These are phyloP conservation scores for Lanius collurio DNA, from an alignment of 2,113 vertebrate species.

Conservation along the genomic window DNA sequence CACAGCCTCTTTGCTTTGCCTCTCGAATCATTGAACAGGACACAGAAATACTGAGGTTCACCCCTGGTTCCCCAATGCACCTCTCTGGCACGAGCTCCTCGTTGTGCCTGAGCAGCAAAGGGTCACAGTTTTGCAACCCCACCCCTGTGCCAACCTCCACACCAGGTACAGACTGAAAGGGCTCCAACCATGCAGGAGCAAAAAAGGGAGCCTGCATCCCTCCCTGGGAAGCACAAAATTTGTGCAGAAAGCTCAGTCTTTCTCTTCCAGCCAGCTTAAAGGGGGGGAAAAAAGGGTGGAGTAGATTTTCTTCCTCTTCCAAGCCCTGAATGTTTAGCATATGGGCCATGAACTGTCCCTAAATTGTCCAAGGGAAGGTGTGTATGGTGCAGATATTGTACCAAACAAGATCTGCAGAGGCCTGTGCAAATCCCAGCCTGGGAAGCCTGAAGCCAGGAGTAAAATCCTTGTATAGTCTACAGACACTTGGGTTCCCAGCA, in stretches of 20 bases:
- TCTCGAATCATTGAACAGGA: not conserved
- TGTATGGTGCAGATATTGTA: not conserved
- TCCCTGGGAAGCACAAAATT: not conserved
- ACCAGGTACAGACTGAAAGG: not conserved
- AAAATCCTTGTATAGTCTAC: not conserved
- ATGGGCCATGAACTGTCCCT: slow-evolving; percentile 27
- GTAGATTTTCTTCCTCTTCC: not conserved
- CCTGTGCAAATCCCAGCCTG: not conserved
- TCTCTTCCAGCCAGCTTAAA: not conserved
- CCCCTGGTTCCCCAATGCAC: not conserved
- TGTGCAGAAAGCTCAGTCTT: not conserved
- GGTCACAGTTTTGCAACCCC: not conserved
- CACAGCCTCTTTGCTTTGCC: not conserved
- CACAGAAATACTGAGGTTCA: not conserved
- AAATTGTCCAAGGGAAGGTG: not conserved
- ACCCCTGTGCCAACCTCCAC: not conserved
- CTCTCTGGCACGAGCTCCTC: not conserved
- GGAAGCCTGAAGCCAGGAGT: not conserved
- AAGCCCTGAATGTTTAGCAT: slow-evolving; percentile 24
- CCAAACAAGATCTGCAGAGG: not conserved
- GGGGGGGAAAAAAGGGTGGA: not conserved
- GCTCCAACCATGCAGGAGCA: not conserved
- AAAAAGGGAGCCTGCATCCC: not conserved
- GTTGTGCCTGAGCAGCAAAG: not conserved
- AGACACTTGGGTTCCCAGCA: not conserved